Conservation (phyloP, 2,797 vertebrate genomes). For the Phaenicophaeus curvirostris region DNA sequence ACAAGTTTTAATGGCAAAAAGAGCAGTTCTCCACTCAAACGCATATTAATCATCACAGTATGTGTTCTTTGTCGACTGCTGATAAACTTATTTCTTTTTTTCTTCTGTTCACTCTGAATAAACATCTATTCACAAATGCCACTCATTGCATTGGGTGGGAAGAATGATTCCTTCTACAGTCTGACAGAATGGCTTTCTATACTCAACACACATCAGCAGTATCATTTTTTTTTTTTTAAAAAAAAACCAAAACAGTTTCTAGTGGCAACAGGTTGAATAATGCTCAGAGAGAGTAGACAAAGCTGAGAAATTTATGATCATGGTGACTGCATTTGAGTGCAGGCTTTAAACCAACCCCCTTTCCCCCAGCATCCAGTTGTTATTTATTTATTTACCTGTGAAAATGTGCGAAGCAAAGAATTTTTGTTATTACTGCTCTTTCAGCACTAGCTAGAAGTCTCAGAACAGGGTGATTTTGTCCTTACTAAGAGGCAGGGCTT, state of each 20-base stretch:
- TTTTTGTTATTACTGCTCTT: not conserved
- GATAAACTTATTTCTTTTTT: constrained; percentile 14
- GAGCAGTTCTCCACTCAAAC: constrained; percentile 25
- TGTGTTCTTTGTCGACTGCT: not conserved
- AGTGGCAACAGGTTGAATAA: not conserved
- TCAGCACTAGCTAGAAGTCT: not conserved
- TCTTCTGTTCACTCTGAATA: not conserved
- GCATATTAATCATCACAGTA: constrained; percentile 50
- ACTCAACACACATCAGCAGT: not conserved
- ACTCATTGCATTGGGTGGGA: not conserved
- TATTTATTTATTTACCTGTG: not conserved
- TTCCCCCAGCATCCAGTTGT: not conserved
- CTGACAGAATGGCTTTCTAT: not conserved
- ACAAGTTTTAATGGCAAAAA: constrained; percentile 42
- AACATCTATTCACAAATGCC: not conserved
- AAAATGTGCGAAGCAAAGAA: not conserved
- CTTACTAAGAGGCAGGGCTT: not conserved
- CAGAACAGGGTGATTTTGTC: not conserved
- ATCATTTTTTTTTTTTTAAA: not conserved
- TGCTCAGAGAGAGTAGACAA: not conserved
- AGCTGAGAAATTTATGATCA: not conserved
- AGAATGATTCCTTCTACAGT: not conserved
- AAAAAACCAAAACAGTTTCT: not conserved
- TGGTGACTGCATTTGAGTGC: fast-evolving
- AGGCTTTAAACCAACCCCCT: not conserved